These are phyloP conservation scores for Corydoras maculifer DNA, from an alignment of 2,113 vertebrate species.

Conservation along the genomic window DNA sequence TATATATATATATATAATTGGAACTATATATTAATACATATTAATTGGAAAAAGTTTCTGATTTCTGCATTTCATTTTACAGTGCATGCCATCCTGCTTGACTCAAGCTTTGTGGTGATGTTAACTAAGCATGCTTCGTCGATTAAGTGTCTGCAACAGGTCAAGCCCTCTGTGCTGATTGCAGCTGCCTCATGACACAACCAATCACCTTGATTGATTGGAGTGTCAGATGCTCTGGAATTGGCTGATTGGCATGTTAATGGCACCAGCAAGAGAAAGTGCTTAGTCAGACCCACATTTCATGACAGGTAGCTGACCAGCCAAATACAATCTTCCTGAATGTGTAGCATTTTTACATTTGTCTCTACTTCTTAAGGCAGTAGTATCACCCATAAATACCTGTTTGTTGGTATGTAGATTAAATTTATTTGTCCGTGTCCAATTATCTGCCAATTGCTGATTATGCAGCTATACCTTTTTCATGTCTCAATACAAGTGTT, in stretches of 20 bases:
- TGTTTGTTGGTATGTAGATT: slow-evolving; percentile 4
- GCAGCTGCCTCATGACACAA: slow-evolving; percentile 66
- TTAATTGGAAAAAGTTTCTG: neutral
- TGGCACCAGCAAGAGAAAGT: slow-evolving; percentile 48
- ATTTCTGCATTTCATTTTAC: slow-evolving; percentile 9
- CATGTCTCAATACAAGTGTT: slow-evolving; percentile 7
- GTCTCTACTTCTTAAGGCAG: slow-evolving; percentile 37
- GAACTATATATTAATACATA: neutral
- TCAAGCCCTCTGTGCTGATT: slow-evolving; percentile 63
- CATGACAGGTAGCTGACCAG: slow-evolving; percentile 48
- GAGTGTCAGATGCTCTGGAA: slow-evolving; percentile 48
- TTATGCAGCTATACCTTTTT: neutral
- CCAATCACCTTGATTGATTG: slow-evolving; percentile 70
- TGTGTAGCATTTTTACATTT: slow-evolving; percentile 7
- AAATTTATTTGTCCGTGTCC: slow-evolving; percentile 21
- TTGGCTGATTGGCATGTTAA: slow-evolving; percentile 66
- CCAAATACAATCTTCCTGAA: slow-evolving; percentile 29
- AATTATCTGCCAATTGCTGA: slow-evolving; percentile 20
- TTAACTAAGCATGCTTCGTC: slow-evolving; percentile 57
- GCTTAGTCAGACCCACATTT: slow-evolving; percentile 42
- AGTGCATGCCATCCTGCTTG: slow-evolving; percentile 20
- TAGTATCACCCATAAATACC: neutral
- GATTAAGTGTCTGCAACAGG: slow-evolving; percentile 61
- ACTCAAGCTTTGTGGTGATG: slow-evolving; percentile 53
- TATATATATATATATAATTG: neutral